phyloP scores from a whole-genome alignment of 2,888 invertebrate species.

The Amorpha juglandis region DNA sequence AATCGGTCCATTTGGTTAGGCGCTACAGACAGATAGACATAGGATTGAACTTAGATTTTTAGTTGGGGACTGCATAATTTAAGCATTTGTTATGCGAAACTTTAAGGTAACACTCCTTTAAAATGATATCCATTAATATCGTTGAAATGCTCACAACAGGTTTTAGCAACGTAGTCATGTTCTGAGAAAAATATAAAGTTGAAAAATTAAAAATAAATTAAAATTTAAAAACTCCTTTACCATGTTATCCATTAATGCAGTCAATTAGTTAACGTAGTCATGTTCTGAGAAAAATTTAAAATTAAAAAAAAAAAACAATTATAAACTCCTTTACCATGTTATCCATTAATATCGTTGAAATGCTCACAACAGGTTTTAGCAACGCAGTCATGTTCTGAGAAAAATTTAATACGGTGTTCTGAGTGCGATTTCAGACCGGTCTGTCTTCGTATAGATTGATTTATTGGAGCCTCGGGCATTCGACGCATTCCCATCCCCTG shows the following conservation, averaged over 20 bases:
- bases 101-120: too few relatives aligned
- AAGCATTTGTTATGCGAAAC: too few relatives aligned
- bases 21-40: too few relatives aligned
- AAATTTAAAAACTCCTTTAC: not conserved
- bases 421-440: conserved; percentile 46
- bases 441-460: conserved; percentile 64
- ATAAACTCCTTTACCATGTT: not conserved
- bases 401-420: conserved; percentile 44
- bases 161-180: conserved; percentile 36
- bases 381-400: conserved; percentile 36
- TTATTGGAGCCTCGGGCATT: conserved; percentile 63
- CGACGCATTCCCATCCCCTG: conserved; percentile 60
- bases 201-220: too few relatives aligned
- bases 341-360: conserved; percentile 11
- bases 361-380: conserved; percentile 28
- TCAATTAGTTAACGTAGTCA: conserved; percentile 35
- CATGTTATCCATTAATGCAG: not conserved
- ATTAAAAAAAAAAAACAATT: too few relatives aligned
- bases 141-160: conserved; percentile 16
- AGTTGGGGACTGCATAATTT: too few relatives aligned
- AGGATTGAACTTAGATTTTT: too few relatives aligned
- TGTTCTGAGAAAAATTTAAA: conserved; percentile 45
- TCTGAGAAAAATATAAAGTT: conserved; percentile 47
- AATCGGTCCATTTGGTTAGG: too few relatives aligned
- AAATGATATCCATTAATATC: not conserved